These are phyloP conservation scores for Anoplolepis gracilipes DNA, from an alignment of 1,140 invertebrate genomes.

Conservation along the genomic window DNA sequence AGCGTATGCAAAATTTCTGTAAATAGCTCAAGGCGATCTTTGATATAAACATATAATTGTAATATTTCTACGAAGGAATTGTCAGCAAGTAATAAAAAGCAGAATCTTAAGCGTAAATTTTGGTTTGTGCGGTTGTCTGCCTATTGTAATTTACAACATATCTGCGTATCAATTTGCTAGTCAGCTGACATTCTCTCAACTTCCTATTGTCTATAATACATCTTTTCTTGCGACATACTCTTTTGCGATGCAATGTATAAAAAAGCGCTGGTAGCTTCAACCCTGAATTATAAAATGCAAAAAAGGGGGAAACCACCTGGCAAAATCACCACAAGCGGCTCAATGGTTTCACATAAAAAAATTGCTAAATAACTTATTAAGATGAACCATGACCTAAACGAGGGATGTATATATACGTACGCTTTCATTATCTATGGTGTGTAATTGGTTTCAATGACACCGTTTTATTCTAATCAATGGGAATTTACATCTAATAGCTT, in stretches of 20 bases:
- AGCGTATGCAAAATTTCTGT: background rate
- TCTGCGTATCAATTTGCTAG: background rate
- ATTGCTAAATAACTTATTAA: background rate
- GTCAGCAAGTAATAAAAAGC: background rate
- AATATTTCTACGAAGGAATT: background rate
- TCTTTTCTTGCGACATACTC: background rate
- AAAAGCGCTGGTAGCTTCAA: background rate
- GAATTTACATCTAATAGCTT: constrained; percentile 10
- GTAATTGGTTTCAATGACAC: constrained; percentile 21
- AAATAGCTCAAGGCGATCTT: background rate
- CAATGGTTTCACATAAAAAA: background rate
- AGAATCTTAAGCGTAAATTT: background rate
- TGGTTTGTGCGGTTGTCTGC: no score
- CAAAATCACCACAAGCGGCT: background rate
- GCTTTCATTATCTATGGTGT: background rate
- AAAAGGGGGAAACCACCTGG: background rate
- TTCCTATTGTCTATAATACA: constrained; percentile 17
- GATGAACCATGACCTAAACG: background rate
- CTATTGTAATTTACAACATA: background rate
- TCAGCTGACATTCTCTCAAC: background rate
- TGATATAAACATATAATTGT: constrained; percentile 13
- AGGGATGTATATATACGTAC: background rate
- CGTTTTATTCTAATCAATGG: background rate
- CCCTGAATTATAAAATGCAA: background rate
- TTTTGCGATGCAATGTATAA: background rate